Base-by-base conservation (phyloP, 2,888 invertebrate species). In the Chymomyza fuscimana region DNA sequence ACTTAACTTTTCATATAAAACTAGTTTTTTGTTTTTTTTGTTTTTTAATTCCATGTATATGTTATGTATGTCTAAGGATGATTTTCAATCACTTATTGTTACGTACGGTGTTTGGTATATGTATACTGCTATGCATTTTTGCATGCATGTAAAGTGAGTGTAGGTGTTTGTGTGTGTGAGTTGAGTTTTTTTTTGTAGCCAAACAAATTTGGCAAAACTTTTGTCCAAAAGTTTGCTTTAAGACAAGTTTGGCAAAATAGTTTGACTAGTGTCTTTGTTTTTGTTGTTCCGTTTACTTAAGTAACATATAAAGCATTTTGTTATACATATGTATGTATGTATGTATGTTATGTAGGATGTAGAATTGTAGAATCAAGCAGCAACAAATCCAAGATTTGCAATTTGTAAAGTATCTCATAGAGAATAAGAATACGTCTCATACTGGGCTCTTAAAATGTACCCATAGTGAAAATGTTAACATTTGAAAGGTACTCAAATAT, bases 61-160 rank as follows among this genome's bases (percentile, higher is more conserved):
- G 50, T 68, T 16, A 50, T 73, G 71, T 83, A 85, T 82, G 80
- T 80, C 87, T 79, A 86, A 79, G 78, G 82, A 89, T 90, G 89
- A 89, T 90, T 90, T 89, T 90, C 77, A 89, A 89, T 89, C 89
- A 89, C 88, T 89, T 87, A 89, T 89, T 90, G 90, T 90, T 89
- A 86, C 89, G 87, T 89, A 89, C 89, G 89, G 90, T 89, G 90
- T 89, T 87, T 87, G 80, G 76, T 88, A 79, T 77, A n/a, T n/a
- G n/a, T n/a, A 65, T 59, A 25, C 51, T 64, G 16, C 64, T 25
- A 50, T 63, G 16, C 52, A 50, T 50, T 63, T 12, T 32, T 63
- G 62, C 46, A 25, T 62, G 50, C 62, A 46, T 25, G 22, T 50
- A 19, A 19, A 25, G 62, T 62, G 22, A 25, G 50, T 61, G 46